Conservation (phyloP, 2,888 invertebrate genomes). For the Portevinia maculata region DNA sequence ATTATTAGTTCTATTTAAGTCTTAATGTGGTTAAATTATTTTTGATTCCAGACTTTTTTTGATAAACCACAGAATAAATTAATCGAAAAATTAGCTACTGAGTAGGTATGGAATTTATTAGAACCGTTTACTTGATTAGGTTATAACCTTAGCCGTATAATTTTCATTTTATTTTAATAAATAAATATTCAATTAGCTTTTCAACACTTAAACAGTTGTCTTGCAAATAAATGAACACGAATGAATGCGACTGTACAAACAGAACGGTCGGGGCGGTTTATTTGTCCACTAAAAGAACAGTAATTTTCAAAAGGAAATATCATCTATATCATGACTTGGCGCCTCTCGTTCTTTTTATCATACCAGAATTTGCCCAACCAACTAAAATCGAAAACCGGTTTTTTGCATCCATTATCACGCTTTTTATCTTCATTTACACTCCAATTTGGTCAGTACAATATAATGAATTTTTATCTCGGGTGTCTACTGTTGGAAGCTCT, state of each 20-base stretch:
- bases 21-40: background rate
- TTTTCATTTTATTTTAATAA: constrained; percentile 1
- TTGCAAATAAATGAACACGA: background rate
- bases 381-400: constrained; percentile 22
- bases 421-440: constrained; percentile 2
- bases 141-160: constrained; percentile 1
- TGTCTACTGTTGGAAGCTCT: constrained; percentile 23
- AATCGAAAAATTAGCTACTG: background rate
- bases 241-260: constrained; percentile 12
- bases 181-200: constrained; percentile 14
- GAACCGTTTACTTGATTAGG: constrained; percentile 7
- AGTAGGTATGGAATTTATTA: background rate
- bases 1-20: background rate
- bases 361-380: no score
- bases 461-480: background rate
- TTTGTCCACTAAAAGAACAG: background rate
- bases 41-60: background rate
- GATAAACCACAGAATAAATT: background rate
- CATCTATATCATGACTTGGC: background rate
- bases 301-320: background rate
- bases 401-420: constrained; percentile 17
- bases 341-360: background rate
- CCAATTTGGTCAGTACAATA: constrained; percentile 10
- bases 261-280: background rate
- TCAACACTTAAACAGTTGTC: background rate